These are phyloP conservation scores for Sphaerodactylus townsendi DNA, from an alignment of 2,113 vertebrate genomes.

Conservation along the genomic window DNA sequence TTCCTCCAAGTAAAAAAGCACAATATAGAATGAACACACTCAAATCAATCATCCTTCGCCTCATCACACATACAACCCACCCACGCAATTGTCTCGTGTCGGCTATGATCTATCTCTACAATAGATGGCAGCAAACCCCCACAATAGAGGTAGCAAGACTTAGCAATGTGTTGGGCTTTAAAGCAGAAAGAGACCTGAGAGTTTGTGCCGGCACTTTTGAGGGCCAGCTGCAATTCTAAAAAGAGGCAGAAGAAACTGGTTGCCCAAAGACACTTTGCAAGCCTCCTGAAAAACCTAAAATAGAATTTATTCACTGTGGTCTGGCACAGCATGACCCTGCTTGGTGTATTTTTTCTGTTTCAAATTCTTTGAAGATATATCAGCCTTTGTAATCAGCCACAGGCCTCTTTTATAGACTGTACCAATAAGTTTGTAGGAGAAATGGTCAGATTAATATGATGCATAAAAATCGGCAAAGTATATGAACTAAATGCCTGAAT, in stretches of 20 bases:
- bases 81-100: fast-evolving
- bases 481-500: neutral
- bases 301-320: neutral
- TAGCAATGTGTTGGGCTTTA: too few species aligned
- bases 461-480: neutral
- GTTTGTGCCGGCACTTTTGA: neutral
- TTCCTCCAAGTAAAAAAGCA: neutral
- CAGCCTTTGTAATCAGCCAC: neutral
- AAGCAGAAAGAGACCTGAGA: neutral
- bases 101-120: neutral
- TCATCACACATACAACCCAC: neutral
- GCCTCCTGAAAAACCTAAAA: neutral
- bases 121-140: conserved; percentile 62
- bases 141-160: neutral
- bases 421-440: neutral
- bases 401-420: neutral
- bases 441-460: too few species aligned
- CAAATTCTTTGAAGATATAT: neutral
- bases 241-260: too few species aligned
- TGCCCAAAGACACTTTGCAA: neutral
- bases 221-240: neutral
- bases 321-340: neutral
- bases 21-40: neutral
- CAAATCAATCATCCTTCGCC: neutral
- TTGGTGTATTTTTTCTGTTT: neutral